These are phyloP conservation scores for Cossypha caffra DNA, from an alignment of 2,797 vertebrate species.

Conservation along the genomic window DNA sequence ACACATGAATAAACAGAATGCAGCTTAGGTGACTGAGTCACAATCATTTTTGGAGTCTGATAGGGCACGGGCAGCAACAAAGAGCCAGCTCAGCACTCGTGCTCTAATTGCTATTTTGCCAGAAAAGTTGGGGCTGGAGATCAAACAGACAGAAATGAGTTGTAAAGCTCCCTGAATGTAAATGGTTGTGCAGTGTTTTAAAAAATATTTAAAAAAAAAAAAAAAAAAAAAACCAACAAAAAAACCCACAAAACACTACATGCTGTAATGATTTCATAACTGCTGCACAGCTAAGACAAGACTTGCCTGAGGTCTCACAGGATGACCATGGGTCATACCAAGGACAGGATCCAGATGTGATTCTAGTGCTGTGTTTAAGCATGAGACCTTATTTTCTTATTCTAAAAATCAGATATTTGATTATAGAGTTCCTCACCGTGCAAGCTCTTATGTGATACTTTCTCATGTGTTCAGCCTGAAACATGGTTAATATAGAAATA, in stretches of 20 bases:
- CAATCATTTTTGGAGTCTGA: constrained; percentile 34
- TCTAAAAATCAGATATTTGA: background rate
- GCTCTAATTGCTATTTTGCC: constrained; percentile 56
- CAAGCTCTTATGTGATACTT: background rate
- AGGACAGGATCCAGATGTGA: background rate
- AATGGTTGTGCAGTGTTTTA: background rate
- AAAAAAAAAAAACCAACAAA: too few species aligned
- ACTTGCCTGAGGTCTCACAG: background rate
- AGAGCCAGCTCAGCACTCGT: constrained; percentile 64
- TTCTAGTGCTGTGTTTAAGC: background rate
- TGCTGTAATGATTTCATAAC: constrained; percentile 13
- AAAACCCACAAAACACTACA: too few species aligned
- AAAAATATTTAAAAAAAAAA: background rate
- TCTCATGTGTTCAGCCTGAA: background rate
- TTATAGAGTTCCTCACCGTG: background rate
- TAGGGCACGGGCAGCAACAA: constrained; percentile 42
- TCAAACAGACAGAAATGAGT: constrained; percentile 46
- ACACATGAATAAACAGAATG: constrained; percentile 57
- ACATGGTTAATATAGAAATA: background rate
- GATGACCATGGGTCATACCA: background rate
- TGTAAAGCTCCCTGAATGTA: constrained; percentile 30
- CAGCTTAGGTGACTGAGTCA: constrained; percentile 59
- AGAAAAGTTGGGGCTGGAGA: constrained; percentile 52
- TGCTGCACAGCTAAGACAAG: background rate
- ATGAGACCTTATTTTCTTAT: background rate